Base-by-base conservation (phyloP, 1,140 invertebrate species). In the Matsumurasca onukii region DNA sequence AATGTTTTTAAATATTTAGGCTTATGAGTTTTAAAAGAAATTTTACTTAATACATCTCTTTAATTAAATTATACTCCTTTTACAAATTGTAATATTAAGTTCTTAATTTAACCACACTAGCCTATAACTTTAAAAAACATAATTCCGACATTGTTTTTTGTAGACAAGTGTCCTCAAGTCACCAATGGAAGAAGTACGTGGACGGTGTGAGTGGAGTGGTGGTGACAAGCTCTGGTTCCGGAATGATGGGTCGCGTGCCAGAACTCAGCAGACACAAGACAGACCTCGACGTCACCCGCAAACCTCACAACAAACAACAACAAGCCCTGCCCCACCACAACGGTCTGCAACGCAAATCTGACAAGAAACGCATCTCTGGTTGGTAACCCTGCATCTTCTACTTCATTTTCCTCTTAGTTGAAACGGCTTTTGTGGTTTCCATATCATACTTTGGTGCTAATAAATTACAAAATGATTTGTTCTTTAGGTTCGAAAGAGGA, bases 161-260 rank as follows among this genome's bases (percentile, higher is more conserved):
- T 39, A 39, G 79, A 78, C 79, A 77, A 82, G 80, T 73, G 76
- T 80, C 82, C 1, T 82, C 82, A 64, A 83, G 81, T 31, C n/a
- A n/a, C 83, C 83, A 84, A 78, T 85, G 83, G 84, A 85, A 84
- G 57, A 85, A 84, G 61, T 84, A 84, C 68, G 82, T 83, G 52
- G 82, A 84, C 68, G 82, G 79, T 69, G 81, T 63, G 25, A 48
- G 64, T 13, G 15, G 22, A 39, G 49, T 17, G 49, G n/a, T n/a
- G n/a, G n/a, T n/a, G n/a, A n/a, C 17, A 20, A 22, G 49, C n/a
- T 5, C 17, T 3, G 49, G 49, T 5, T 5, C 17, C 49, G 49
- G 22, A 29, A 66, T 49, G 17, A 31, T 48, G 1, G 68, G 34
- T 22, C 70, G 66, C 29, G 59, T 71, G 30, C 63, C 69, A 39